Evolutionary conservation across 1,140 invertebrate genomes (phyloP).

Genomic region (Formica exsecta): DNA sequence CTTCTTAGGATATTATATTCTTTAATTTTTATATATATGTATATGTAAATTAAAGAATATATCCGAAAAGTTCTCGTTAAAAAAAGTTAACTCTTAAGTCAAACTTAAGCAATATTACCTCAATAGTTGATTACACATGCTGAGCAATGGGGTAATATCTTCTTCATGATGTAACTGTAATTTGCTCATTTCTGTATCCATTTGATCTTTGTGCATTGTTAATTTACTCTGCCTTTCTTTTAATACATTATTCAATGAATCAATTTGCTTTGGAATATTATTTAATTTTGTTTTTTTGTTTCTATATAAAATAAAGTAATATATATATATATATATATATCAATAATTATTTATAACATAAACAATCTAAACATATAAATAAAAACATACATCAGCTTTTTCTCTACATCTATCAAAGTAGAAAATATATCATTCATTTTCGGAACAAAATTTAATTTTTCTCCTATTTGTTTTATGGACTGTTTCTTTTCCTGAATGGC

Average conservation of each 20-base stretch:
- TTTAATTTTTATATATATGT: not conserved
- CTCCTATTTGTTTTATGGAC: slow-evolving; percentile 72
- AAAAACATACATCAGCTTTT: slow-evolving; percentile 67
- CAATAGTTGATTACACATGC: slow-evolving; percentile 44
- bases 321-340: not conserved
- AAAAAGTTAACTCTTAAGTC: not conserved
- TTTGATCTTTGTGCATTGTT: slow-evolving; percentile 54
- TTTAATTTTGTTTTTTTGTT: slow-evolving; percentile 53
- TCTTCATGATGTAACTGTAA: slow-evolving; percentile 32
- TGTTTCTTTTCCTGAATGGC: slow-evolving; percentile 73
- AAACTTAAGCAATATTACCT: slow-evolving; percentile 44
- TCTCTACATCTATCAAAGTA: slow-evolving; percentile 44
- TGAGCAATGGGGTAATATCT: slow-evolving; percentile 37
- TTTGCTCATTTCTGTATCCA: slow-evolving; percentile 50
- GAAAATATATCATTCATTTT: slow-evolving; percentile 69
- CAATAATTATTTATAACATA: slow-evolving; percentile 40
- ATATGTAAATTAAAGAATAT: not conserved
- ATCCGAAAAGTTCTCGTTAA: not conserved
- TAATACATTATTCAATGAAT: slow-evolving; percentile 34
- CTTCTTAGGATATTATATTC: too few species aligned
- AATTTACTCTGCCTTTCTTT: slow-evolving; percentile 46
- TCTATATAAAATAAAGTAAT: slow-evolving; percentile 37
- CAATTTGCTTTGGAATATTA: slow-evolving; percentile 54
- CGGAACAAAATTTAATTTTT: slow-evolving; percentile 64
- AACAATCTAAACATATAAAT: slow-evolving; percentile 13